phyloP scores from a whole-genome alignment of 2,113 vertebrate species.

The Colossoma macropomum region DNA sequence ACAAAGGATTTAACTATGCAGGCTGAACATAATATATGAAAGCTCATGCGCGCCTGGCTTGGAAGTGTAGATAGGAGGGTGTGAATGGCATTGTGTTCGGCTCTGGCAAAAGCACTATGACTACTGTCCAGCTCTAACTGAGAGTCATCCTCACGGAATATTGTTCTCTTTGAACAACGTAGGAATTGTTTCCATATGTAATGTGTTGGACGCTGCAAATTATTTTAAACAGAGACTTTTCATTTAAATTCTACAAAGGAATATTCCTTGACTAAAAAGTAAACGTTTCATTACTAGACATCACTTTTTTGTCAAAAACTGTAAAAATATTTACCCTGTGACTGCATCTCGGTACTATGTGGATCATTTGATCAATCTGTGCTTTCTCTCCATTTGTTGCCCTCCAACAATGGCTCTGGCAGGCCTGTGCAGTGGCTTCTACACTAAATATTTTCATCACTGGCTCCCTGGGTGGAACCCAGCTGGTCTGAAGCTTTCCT shows the following conservation, averaged over 20 bases:
- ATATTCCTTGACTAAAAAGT: no score
- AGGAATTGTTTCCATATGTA: not conserved
- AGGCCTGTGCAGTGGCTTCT: slow-evolving; percentile 1
- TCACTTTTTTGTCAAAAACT: no score
- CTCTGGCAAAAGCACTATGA: not conserved
- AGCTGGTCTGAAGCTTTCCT: slow-evolving; percentile 6
- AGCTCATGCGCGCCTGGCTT: not conserved
- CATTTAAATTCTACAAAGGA: no score
- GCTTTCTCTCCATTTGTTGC: not conserved
- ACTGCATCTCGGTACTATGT: no score
- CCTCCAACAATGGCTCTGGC: not conserved
- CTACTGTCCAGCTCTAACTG: not conserved
- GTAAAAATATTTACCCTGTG: no score
- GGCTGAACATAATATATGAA: slow-evolving; percentile 1
- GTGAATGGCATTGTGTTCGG: not conserved
- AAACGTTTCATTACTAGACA: no score
- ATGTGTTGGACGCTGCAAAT: not conserved
- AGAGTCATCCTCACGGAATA: not conserved
- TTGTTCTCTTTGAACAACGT: not conserved
- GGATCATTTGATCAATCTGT: no score
- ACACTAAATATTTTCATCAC: slow-evolving; percentile 8
- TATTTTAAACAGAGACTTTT: not conserved
- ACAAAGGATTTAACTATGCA: not conserved
- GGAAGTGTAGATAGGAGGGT: not conserved
- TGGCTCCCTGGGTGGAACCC: slow-evolving; percentile 12